Conservation (phyloP, 92 coral and sea anemone species). For the Phenganax marumi region DNA sequence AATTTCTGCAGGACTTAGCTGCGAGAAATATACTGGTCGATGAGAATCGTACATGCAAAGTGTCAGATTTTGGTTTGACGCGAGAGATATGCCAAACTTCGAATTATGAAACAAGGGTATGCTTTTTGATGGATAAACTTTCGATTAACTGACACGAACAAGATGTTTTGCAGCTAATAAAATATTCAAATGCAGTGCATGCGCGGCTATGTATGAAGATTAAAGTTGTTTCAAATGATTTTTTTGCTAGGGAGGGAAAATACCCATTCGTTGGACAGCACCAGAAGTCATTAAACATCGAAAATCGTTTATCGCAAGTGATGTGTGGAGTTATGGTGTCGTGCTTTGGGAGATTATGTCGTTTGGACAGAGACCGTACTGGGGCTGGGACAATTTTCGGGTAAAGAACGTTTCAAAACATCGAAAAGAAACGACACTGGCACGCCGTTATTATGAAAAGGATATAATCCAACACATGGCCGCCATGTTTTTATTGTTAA, state of each 20-base stretch:
- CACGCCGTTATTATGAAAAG: not conserved
- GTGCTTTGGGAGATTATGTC: slow-evolving; percentile 64
- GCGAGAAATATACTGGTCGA: slow-evolving; percentile 40
- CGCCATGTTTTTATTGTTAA: too few species aligned
- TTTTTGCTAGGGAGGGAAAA: slow-evolving; percentile 52
- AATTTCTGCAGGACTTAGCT: slow-evolving; percentile 32
- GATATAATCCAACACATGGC: not conserved
- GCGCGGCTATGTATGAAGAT: too few species aligned
- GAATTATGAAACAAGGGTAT: slow-evolving; percentile 53
- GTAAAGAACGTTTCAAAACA: not conserved
- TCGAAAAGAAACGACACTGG: not conserved
- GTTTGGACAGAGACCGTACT: slow-evolving; percentile 58
- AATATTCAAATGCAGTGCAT: too few species aligned
- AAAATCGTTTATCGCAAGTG: slow-evolving; percentile 56
- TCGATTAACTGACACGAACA: not conserved
- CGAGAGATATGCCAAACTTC: slow-evolving; percentile 38
- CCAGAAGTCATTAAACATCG: slow-evolving; percentile 53
- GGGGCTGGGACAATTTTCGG: slow-evolving; percentile 59
- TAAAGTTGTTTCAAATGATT: not conserved
- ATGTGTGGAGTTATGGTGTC: slow-evolving; percentile 62
- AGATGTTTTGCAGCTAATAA: too few species aligned
- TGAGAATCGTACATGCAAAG: slow-evolving; percentile 26
- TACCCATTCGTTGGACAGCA: slow-evolving; percentile 63
- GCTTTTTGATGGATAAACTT: not conserved
- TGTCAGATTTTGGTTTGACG: slow-evolving; percentile 37